Base-by-base conservation (phyloP, 2,797 vertebrate species). In the Choloepus didactylus region DNA sequence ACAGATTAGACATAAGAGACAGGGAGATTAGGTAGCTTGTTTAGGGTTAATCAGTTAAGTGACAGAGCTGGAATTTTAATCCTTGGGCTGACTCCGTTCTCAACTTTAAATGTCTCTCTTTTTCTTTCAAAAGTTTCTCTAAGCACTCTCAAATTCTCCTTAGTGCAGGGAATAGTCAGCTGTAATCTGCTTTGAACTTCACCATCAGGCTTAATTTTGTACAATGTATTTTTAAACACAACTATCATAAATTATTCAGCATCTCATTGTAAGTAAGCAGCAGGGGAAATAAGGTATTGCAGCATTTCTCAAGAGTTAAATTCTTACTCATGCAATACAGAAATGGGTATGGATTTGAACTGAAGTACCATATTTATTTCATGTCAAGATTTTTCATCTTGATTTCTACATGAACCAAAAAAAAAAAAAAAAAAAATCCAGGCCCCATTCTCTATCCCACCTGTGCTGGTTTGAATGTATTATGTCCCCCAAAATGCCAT, bases 241-340 rank as follows among this genome's bases (percentile, higher is more conserved):
- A 75, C 8, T 38, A 83, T 89, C 44, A 79, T 19, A 83, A 96
- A 85, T 85, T 75, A 94, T 91, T 95, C 23, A 77, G 81, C 41
- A 80, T 38, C 49, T 84, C 31, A 89, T 59, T 51, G 35, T 75
- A 64, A 93, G 15, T 35, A 84, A 72, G 76, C 12, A 80, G 31
- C 6, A 67, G 19, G 44, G 23, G 9, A 75, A 67, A 66, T 80
- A 15, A 87, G 5, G 5, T 54, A 51, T 25, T 9, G 64, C 38
- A 46, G 79, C 19, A 46, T 64, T 44, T 23, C 51, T 66, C 23
- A 75, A 69, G 83, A 84, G 49, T 95, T 80, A 86, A 85, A 79
- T 79, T 90, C 54, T 88, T 38, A 84, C 60, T 75, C 19, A 62
- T 10, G 0, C 19, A 69, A 82, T 54, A 79, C 0, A 94, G n/a